Evolutionary conservation across 35 echinoderm and acorn worm genomes (phyloP), one percentile per base, ranked within the genome.

Genomic region (Anneissia japonica): DNA sequence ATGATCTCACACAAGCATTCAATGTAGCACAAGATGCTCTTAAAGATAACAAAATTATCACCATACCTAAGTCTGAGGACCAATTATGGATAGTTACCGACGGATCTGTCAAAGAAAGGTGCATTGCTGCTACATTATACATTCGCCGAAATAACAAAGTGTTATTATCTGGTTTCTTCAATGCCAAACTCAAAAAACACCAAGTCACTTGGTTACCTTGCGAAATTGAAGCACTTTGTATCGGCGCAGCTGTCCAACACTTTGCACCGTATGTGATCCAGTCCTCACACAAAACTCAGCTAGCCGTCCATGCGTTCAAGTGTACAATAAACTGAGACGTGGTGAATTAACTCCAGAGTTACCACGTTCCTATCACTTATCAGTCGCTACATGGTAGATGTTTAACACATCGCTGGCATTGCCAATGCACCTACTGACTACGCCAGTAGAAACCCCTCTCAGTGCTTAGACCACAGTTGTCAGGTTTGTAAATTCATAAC

Each of bases 221-320:
- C 21, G 30, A 79, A 79, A 79, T 79, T 79, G 77, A 79, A 35
- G 77, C 32, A 19, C 34, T 79, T 19, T 79, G 77, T 35, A 79
- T 79, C 33, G 77, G 28, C 29, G 26, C 77, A 30, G 74, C 74
- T 6, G 7, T 76, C 10, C 26, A 11, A 28, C 77, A 79, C 6
- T 75, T 75, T 32, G 6, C 77, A 30, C 34, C 32, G 35, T 79
- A 79, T 32, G 35, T 34, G 1, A 79, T 79, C 4, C 77, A 79
- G 35, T 79, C 77, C 14, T 7, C 31, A 43, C 40, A 43, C 14
- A 43, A 43, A 43, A 43, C 40, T 14, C 40, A 43, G 40, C 14
- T 43, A 43, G 4, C 14, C 40, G 14, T 14, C 77, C 77, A 34
- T 79, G 77, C 21, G 77, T 79, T 0, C 77, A 34, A 79, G 77